These are phyloP conservation scores for Listrodromus nycthemerus DNA, from an alignment of 2,888 invertebrate genomes.

Conservation along the genomic window DNA sequence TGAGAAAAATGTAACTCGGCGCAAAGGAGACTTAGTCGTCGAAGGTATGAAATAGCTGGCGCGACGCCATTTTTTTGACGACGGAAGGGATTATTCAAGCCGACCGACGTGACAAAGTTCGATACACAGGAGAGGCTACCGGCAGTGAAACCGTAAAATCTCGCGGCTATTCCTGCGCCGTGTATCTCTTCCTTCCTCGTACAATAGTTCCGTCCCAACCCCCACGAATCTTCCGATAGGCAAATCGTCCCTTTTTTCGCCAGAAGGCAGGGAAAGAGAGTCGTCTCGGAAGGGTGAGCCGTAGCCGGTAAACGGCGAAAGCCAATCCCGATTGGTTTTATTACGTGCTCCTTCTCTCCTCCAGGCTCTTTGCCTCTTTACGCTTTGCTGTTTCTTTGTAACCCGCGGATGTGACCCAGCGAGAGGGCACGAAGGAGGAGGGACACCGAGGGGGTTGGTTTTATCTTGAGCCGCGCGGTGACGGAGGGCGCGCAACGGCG, in stretches of 20 bases:
- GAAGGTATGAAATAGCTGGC: not conserved
- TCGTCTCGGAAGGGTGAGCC: slow-evolving; percentile 35
- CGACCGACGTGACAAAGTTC: not conserved
- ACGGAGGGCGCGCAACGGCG: slow-evolving; percentile 36
- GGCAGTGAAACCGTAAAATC: slow-evolving; percentile 22
- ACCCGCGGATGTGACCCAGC: slow-evolving; percentile 56
- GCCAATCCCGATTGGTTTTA: slow-evolving; percentile 79
- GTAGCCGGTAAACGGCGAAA: slow-evolving; percentile 69
- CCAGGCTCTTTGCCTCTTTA: slow-evolving; percentile 61
- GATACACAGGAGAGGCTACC: not conserved
- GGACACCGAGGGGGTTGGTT: slow-evolving; percentile 27
- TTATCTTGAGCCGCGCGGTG: slow-evolving; percentile 24
- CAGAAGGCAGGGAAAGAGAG: slow-evolving; percentile 40
- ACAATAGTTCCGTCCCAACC: slow-evolving; percentile 51
- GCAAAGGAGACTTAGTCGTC: not conserved
- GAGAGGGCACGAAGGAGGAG: slow-evolving; percentile 21
- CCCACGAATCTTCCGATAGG: slow-evolving; percentile 52
- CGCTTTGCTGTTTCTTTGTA: slow-evolving; percentile 73
- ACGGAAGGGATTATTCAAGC: not conserved
- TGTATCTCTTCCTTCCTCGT: slow-evolving; percentile 32
- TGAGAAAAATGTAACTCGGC: not conserved
- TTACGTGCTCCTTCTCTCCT: slow-evolving; percentile 72
- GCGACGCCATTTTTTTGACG: not conserved
- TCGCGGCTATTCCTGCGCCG: slow-evolving; percentile 21
- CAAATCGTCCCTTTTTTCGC: slow-evolving; percentile 47